Percentiles rank a stretch among this genome's conserved stretches.
Conservation (phyloP, 2,888 invertebrate species). For the Hyposoter didymator region DNA sequence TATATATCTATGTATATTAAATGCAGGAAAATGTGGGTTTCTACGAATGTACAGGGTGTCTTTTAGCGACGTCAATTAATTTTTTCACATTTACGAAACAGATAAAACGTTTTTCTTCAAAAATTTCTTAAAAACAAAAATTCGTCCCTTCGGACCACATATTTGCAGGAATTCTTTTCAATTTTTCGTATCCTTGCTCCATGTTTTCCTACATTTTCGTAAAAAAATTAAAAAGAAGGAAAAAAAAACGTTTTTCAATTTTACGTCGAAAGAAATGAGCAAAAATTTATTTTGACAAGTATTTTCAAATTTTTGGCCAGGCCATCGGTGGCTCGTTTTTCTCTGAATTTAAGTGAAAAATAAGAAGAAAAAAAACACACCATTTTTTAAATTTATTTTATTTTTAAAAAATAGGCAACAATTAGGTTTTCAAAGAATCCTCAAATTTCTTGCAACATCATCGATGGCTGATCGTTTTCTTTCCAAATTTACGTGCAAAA, state of each 20-base stretch:
- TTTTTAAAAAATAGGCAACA: not conserved
- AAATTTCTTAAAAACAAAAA: too few relatives aligned
- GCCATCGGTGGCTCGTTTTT: not conserved
- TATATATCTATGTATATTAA: slow-evolving; percentile 11
- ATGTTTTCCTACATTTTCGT: too few relatives aligned
- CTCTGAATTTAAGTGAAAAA: not conserved
- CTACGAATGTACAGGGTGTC: not conserved
- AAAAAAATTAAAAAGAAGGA: too few relatives aligned
- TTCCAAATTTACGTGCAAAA: not conserved
- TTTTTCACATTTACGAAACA: too few relatives aligned
- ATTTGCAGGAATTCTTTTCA: too few relatives aligned
- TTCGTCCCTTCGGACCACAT: too few relatives aligned
- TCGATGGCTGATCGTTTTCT: not conserved
- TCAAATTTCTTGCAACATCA: not conserved
- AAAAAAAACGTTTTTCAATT: too few relatives aligned
- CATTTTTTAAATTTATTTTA: not conserved
- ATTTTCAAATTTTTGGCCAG: not conserved
- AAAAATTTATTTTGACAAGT: too few relatives aligned
- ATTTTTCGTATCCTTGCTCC: too few relatives aligned
- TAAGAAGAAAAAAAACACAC: not conserved
- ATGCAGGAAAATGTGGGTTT: not conserved
- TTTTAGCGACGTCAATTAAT: not conserved
- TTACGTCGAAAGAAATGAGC: not conserved
- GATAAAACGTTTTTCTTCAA: too few relatives aligned
- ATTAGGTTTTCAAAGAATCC: not conserved